These are phyloP conservation scores for Antheraea yamamai DNA, from an alignment of 2,888 invertebrate genomes.

Conservation along the genomic window DNA sequence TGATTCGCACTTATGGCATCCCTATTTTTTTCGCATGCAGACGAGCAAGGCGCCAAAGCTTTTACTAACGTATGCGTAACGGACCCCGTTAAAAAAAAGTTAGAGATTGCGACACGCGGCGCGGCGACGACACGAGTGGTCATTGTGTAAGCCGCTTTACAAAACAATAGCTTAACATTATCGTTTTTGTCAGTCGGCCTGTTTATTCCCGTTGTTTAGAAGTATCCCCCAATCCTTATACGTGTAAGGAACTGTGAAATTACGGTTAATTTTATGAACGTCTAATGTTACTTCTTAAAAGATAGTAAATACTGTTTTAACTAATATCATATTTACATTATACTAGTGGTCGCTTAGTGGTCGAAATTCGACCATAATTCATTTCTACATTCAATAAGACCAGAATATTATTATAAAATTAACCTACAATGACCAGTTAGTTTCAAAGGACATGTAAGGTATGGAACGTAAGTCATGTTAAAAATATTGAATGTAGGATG, in stretches of 20 bases:
- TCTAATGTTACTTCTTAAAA: not conserved
- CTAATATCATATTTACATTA: too few relatives aligned
- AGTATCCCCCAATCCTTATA: constrained; percentile 5
- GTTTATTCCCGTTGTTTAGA: constrained; percentile 29
- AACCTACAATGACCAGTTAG: too few relatives aligned
- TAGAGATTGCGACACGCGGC: constrained; percentile 49
- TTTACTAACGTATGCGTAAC: constrained; percentile 57
- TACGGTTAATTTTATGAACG: constrained; percentile 5
- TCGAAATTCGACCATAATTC: too few relatives aligned
- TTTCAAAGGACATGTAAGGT: too few relatives aligned
- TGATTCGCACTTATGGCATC: constrained; percentile 68
- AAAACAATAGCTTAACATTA: constrained; percentile 65
- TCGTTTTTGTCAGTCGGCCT: constrained; percentile 42
- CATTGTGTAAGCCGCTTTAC: constrained; percentile 58
- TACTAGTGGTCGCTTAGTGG: too few relatives aligned
- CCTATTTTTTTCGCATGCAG: constrained; percentile 54
- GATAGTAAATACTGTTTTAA: not conserved
- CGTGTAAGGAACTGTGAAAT: constrained; percentile 8
- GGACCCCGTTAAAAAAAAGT: constrained; percentile 55
- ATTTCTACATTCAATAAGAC: too few relatives aligned
- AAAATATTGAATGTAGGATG: too few relatives aligned
- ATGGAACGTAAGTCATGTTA: too few relatives aligned
- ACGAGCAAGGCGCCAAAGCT: constrained; percentile 71
- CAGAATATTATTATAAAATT: too few relatives aligned
- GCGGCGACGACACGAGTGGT: constrained; percentile 52